A percentile compares a stretch with the other conserved stretches of the same genome.
phyloP scores from a whole-genome alignment of 2,113 vertebrate genomes.

The Puffinus mauretanicus region DNA sequence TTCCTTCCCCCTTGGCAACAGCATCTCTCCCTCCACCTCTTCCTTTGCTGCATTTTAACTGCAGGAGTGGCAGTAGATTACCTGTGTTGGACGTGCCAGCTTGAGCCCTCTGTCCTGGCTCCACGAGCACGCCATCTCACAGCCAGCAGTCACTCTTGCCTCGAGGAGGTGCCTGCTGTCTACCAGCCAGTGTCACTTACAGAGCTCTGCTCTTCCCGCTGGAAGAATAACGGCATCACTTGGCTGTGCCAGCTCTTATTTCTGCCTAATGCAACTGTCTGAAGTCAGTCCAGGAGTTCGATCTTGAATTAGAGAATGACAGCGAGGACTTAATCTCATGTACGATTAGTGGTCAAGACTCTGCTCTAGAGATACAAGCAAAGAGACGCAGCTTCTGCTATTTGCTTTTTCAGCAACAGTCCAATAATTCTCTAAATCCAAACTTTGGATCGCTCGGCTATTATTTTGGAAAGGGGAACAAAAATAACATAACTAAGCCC shows the following conservation, averaged over 20 bases:
- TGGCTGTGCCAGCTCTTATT: background rate
- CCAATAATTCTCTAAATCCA: slow-evolving; percentile 37
- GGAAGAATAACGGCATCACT: background rate
- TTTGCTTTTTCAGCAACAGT: background rate
- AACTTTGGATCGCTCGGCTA: background rate
- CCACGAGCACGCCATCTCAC: background rate
- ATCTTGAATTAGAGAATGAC: background rate
- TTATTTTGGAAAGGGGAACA: slow-evolving; percentile 53
- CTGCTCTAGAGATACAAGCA: background rate
- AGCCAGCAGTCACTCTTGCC: background rate
- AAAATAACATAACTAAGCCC: slow-evolving; percentile 49
- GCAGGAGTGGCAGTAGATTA: background rate
- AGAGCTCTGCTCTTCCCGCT: background rate
- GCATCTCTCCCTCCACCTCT: background rate
- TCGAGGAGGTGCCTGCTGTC: background rate
- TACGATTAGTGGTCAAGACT: background rate
- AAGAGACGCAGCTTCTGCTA: background rate
- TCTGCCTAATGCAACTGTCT: background rate
- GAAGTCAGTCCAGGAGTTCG: slow-evolving; percentile 34
- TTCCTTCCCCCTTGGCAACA: background rate
- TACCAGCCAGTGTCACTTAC: background rate
- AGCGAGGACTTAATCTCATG: background rate
- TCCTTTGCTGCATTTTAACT: background rate
- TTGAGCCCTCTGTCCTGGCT: background rate
- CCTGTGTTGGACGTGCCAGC: rapidly evolving